phyloP scores from a whole-genome alignment of 2,113 vertebrate species.

The Xenus cinereus region DNA sequence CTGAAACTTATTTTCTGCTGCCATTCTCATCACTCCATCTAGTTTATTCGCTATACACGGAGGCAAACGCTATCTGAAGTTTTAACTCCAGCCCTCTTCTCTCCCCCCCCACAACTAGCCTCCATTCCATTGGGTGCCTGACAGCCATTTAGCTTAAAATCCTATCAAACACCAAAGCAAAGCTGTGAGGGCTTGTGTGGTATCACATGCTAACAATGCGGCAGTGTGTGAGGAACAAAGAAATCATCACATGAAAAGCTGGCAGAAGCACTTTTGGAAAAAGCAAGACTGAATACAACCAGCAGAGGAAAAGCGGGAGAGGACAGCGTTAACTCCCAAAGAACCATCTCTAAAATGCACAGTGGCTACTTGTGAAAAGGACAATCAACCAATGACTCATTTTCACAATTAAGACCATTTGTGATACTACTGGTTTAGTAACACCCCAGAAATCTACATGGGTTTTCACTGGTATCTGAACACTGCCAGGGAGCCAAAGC shows the following conservation, averaged over 20 bases:
- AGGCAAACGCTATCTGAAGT: background rate
- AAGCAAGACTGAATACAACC: slow-evolving; percentile 68
- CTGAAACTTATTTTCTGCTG: background rate
- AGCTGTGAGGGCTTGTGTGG: slow-evolving; percentile 52
- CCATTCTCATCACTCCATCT: background rate
- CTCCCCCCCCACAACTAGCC: background rate
- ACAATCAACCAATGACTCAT: background rate
- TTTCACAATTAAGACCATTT: background rate
- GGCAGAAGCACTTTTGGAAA: slow-evolving; percentile 69
- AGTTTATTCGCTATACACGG: background rate
- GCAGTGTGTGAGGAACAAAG: slow-evolving; percentile 80
- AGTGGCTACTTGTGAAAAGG: background rate
- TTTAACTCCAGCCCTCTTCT: slow-evolving; percentile 18
- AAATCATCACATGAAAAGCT: slow-evolving; percentile 72
- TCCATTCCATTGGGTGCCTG: slow-evolving; percentile 43
- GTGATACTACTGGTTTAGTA: background rate
- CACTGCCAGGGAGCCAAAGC: background rate
- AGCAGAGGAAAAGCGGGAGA: slow-evolving; percentile 49
- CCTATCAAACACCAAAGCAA: slow-evolving; percentile 61
- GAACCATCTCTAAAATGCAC: slow-evolving; percentile 8
- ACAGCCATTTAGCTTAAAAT: slow-evolving; percentile 52
- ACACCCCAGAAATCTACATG: background rate
- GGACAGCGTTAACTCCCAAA: slow-evolving; percentile 29
- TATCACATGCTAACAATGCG: slow-evolving; percentile 74
- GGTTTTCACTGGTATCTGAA: background rate